These are phyloP conservation scores for Trimorus sp. DNA, from an alignment of 2,888 invertebrate species.

Conservation along the genomic window DNA sequence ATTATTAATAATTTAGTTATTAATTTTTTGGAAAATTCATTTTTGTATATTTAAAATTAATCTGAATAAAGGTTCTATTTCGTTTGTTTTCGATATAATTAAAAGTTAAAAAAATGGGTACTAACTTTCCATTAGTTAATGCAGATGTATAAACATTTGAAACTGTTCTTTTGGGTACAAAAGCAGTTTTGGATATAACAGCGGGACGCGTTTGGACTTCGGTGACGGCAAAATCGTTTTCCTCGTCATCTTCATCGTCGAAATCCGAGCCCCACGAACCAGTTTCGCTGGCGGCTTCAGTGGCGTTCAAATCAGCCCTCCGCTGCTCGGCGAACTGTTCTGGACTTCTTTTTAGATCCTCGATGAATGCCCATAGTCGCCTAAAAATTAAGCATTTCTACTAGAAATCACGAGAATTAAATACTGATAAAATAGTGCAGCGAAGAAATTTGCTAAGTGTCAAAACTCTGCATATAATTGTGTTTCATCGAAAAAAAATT, in stretches of 20 bases:
- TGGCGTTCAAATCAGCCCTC: slow-evolving; percentile 56
- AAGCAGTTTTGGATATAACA: background rate
- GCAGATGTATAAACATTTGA: background rate
- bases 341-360: slow-evolving; percentile 74
- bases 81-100: background rate
- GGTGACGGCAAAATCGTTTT: slow-evolving; percentile 21
- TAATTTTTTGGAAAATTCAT: too few species aligned
- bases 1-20: too few species aligned
- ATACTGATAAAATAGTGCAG: too few species aligned
- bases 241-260: slow-evolving; percentile 71
- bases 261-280: slow-evolving; percentile 80
- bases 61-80: too few species aligned
- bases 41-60: too few species aligned
- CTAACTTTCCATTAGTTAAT: slow-evolving; percentile 29
- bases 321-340: slow-evolving; percentile 71
- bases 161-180: too few species aligned
- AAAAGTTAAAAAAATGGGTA: background rate
- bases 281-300: slow-evolving; percentile 73
- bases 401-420: too few species aligned
- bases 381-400: slow-evolving; percentile 61
- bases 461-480: too few species aligned
- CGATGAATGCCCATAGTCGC: slow-evolving; percentile 75
- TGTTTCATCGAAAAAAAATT: too few species aligned
- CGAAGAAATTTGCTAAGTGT: too few species aligned
- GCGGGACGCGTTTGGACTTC: slow-evolving; percentile 28